Evolutionary conservation across 2,113 vertebrate genomes (phyloP), one percentile per base, ranked within the genome.

Genomic region (Rhinolophus sinicus): DNA sequence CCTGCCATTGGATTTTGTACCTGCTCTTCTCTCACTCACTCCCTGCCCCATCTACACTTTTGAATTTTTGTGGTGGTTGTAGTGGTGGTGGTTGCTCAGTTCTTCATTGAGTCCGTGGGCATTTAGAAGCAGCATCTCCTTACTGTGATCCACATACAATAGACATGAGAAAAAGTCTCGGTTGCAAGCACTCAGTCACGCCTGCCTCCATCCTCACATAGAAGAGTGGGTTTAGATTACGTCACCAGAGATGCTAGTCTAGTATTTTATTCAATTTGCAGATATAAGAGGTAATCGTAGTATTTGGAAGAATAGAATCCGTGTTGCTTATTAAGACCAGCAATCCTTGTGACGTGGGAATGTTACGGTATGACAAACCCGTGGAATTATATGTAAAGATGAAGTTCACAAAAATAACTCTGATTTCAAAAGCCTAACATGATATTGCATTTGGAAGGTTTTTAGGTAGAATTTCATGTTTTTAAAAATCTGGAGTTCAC

Each of bases 361-460:
- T 77, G 19, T 13, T 50, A 14, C 54, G 56, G 12, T 19, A 56
- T 38, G 40, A 35, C 73, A 89, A 86, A 89, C 6, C 5, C 33
- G 44, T 56, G 30, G 38, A 40, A 83, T 90, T 91, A 35, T n/a
- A 67, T 88, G 88, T 85, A 81, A 93, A 76, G 1, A 58, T 95
- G 81, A 92, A 75, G 13, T 84, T 76, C 3, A 78, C 70, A 12
- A n/a, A 92, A 93, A 85, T 69, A 82, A 80, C 26, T 22, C 38
- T 44, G 22, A 44, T 93, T 92, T 92, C 75, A 24, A 94, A 90
- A 69, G 50, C 12, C 78, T 58, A 64, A 12, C 6, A 67, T 86
- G 28, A 44, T 52, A 58, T 40, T 54, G 8, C 12, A 84, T 58
- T 78, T 50, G 38, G 88, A 78, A 54, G 35, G 15, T 24, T 76